These are phyloP conservation scores for Cydia pomonella DNA, from an alignment of 1,140 invertebrate genomes.

Conservation along the genomic window DNA sequence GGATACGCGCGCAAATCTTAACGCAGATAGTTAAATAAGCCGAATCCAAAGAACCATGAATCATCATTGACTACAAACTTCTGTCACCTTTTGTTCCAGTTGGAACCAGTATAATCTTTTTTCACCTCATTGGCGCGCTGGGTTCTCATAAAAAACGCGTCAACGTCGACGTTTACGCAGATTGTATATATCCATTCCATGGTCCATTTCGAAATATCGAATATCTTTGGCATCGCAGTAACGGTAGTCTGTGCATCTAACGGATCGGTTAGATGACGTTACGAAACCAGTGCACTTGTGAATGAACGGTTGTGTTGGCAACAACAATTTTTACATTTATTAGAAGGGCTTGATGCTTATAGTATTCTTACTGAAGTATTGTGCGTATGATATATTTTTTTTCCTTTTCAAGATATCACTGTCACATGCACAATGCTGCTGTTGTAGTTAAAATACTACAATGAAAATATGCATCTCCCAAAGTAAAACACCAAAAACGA, in stretches of 20 bases:
- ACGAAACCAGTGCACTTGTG: constrained; percentile 20
- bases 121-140: not conserved
- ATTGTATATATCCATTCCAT: not conserved
- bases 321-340: not conserved
- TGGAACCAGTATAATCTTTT: not conserved
- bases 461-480: no score
- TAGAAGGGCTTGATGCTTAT: not conserved
- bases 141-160: not conserved
- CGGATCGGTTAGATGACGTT: constrained; percentile 29
- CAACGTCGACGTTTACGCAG: not conserved
- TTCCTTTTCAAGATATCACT: not conserved
- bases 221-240: constrained; percentile 10
- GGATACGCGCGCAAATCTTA: no score
- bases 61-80: no score
- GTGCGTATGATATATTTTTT: not conserved
- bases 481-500: no score
- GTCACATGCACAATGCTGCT: no score
- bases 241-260: constrained; percentile 28
- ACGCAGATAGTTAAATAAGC: not conserved
- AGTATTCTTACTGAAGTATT: no score
- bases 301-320: not conserved
- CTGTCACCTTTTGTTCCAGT: not conserved
- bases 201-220: not conserved
- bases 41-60: no score
- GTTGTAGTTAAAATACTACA: no score